phyloP scores from a whole-genome alignment of 2,888 invertebrate species.

The Drosophila meridionalis region DNA sequence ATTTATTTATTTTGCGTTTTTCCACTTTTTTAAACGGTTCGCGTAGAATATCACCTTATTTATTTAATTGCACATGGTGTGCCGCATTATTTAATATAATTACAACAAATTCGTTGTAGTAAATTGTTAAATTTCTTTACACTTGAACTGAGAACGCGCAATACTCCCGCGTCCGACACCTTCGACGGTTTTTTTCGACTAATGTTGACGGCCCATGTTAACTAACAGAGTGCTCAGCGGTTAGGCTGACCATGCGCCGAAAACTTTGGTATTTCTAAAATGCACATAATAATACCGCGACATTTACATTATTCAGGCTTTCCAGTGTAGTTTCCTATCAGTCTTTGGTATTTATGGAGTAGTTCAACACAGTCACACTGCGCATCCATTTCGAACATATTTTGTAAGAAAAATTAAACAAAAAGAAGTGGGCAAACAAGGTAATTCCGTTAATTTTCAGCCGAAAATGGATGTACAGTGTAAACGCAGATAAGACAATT shows the following conservation, averaged over 20 bases:
- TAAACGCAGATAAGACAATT: slow-evolving; percentile 40
- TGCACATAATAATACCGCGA: slow-evolving; percentile 22
- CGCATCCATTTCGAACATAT: slow-evolving; percentile 44
- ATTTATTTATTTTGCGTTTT: slow-evolving; percentile 17
- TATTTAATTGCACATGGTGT: slow-evolving; percentile 36
- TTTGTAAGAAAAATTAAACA: slow-evolving; percentile 55
- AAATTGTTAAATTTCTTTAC: slow-evolving; percentile 69
- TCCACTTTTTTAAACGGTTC: slow-evolving; percentile 22
- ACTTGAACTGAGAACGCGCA: slow-evolving; percentile 52
- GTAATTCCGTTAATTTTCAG: slow-evolving; percentile 43
- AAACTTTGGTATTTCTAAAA: slow-evolving; percentile 1
- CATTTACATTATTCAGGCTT: neutral
- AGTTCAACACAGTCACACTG: slow-evolving; percentile 32
- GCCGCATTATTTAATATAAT: slow-evolving; percentile 40
- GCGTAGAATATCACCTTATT: slow-evolving; percentile 38
- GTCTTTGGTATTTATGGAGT: neutral
- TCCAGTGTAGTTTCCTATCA: neutral
- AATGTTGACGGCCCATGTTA: slow-evolving; percentile 43
- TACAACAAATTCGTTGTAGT: slow-evolving; percentile 56
- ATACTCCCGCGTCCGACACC: slow-evolving; percentile 44
- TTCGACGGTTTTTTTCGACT: slow-evolving; percentile 53
- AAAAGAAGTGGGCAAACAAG: slow-evolving; percentile 56
- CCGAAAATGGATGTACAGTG: slow-evolving; percentile 18
- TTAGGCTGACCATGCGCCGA: slow-evolving; percentile 16
- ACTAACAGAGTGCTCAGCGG: slow-evolving; percentile 34